Evolutionary conservation across 2,113 vertebrate species (phyloP).

Genomic region (Sturnus vulgaris): DNA sequence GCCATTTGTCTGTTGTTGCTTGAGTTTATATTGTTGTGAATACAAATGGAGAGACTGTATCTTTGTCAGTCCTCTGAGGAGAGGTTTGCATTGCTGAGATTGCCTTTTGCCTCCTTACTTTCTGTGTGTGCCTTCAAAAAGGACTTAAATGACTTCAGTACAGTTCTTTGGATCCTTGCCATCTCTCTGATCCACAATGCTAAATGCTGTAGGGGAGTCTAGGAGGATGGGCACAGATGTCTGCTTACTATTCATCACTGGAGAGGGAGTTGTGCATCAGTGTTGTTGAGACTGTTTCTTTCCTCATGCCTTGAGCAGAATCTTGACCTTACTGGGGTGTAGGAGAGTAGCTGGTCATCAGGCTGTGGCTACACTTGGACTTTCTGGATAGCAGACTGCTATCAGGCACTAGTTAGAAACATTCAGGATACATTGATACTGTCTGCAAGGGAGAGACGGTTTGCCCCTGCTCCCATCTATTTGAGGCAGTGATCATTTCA

Average conservation of each 20-base stretch:
- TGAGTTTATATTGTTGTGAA: not conserved
- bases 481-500: not conserved
- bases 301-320: not conserved
- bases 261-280: not conserved
- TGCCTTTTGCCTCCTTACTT: not conserved
- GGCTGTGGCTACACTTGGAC: not conserved
- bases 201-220: not conserved
- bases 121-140: not conserved
- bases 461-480: not conserved
- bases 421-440: not conserved
- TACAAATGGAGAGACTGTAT: not conserved
- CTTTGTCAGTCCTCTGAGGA: not conserved
- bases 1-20: not conserved
- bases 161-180: not conserved
- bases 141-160: not conserved
- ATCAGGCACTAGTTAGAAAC: not conserved
- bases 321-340: not conserved
- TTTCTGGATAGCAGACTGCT: not conserved
- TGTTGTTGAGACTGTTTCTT: not conserved
- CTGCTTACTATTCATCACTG: not conserved
- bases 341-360: not conserved
- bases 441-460: not conserved
- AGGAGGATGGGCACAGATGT: not conserved
- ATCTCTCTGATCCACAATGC: not conserved
- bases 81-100: conserved; percentile 1